Base-by-base conservation (phyloP, 2,888 invertebrate species). In the Xanthorhoe designata region DNA sequence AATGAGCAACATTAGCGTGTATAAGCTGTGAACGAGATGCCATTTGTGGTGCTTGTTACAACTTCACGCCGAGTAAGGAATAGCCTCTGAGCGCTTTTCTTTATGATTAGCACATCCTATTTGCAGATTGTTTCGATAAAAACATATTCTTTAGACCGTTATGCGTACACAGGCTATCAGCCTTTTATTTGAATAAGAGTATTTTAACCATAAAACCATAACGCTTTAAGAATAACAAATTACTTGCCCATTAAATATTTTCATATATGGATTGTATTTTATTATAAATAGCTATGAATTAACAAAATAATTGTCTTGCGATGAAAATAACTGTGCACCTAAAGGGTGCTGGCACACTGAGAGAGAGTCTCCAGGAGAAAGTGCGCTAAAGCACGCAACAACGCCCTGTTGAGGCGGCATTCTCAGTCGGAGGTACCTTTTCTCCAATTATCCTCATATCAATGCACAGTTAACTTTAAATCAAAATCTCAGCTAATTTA, bases 391-490 rank as follows among this genome's bases (percentile, higher is more conserved):
- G 74, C 71, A 72, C 72, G 72, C 71, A 72, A 70, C 68, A 60
- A 85, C 85, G 87, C 89, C 90, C 90, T 89, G 87, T 89, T 89
- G 88, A 86, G 86, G 88, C 84, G 80, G 84, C 83, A 87, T 90
- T 90, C 90, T 90, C 87, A 90, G 89, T 88, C 89, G 87, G 84
- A 80, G 61, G 60, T 67, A 69, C 67, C 68, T 66, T 70, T 70
- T 71, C 73, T 73, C 64, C 65, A 66, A 66, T 68, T 73, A 64
- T 66, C 53, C 66, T 61, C 66, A 65, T 66, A 69, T 61, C 63
- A 65, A 69, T 62, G 15, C 47, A 32, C 19, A 49, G 50, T 51
- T 61, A 13, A 35, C 32, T 50, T 55, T 35, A 53, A 53, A 38
- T 24, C 19, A 61, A 17, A 8, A 61, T n/a, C 35, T 10, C n/a